Base-by-base conservation (phyloP, 2,113 vertebrate species). In the Anser cygnoides region DNA sequence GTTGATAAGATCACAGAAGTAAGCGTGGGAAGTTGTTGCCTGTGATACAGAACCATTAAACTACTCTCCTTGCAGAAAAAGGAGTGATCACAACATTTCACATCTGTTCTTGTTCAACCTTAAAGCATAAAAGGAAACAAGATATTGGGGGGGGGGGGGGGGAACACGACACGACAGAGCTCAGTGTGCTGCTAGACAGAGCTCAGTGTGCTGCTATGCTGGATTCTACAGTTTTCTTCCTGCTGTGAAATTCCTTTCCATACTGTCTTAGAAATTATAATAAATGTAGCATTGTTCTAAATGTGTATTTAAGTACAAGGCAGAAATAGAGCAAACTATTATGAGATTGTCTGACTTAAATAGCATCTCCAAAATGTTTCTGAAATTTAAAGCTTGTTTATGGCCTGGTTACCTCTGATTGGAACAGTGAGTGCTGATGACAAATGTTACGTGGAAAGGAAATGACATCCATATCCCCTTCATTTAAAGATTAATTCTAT, bases 61-160 rank as follows among this genome's bases (percentile, higher is more conserved):
- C 54, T 46, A 7, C 77, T 94, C 68, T 90, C 52, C 66, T 92
- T 90, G n/a, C 55, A 79, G 80, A 90, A 91, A 89, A 94, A 86
- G 19, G 61, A 80, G 68, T 28, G 87, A 96, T 93, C 78, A 75
- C 84, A 95, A 55, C 66, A 79, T 92, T 91, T 93, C 79, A 92
- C 87, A 94, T 96, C 91, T 95, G 73, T 90, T 95, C 80, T 63
- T 76, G 46, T 39, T 96, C 81, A 95, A 74, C 46, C 76, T 93
- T 78, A 74, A 54, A 96, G 43, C 76, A 77, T 57, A 87, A 90
- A 96, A 85, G 73, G 84, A 87, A 95, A 95, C 62, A 46, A 94
- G 79, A 74, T 81, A 72, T 74, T 92, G 66, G 8, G 33, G 58
- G 29, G 25, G 4, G 2, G 9, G 6, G 44, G 6, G 16, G 15